Base-by-base conservation (phyloP, 2,113 vertebrate species). In the Channa maculata region DNA sequence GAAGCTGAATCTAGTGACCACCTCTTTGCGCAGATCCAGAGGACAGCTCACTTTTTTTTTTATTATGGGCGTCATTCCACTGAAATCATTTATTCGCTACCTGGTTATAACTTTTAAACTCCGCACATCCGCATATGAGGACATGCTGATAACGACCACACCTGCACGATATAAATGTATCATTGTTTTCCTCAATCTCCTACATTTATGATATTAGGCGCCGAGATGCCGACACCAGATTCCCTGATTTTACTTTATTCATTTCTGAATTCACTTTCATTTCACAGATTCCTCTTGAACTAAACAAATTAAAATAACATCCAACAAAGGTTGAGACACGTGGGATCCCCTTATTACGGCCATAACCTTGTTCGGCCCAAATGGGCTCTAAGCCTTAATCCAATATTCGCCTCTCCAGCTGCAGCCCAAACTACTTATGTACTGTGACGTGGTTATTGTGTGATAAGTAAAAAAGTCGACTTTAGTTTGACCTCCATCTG, bases 361-460 rank as follows among this genome's bases (percentile, higher is more conserved):
- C 34, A 61, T 46, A 65, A 48, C 49, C 69, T 61, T 36, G 7
- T 50, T 6, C 66, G 51, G 48, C 8, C 13, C 41, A 67, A 41
- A n/a, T 50, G 52, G 45, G 36, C 61, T 50, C 44, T 62, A 51
- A 24, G 24, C n/a, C n/a, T 45, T 62, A 79, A 79, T 75, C 51
- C 60, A 65, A 48, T 51, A 62, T 55, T 12, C 48, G 45, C 46
- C 36, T 64, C 34, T 45, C 45, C 69, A 63, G n/a, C 43, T 62
- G 67, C 64, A 63, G 24, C 54, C 48, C 64, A 36, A 65, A 58
- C 33, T 64, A 65, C 9, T 14, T 54, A 33, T 12, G 15, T 8
- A 39, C 38, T 8, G 4, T 69, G 33, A 54, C 10, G 3, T 53
- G 72, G 50, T 43, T 52, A 14, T 71, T 87, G 11, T 58, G 12